phyloP scores from a whole-genome alignment of 2,113 vertebrate species.

The Etia nguti region DNA sequence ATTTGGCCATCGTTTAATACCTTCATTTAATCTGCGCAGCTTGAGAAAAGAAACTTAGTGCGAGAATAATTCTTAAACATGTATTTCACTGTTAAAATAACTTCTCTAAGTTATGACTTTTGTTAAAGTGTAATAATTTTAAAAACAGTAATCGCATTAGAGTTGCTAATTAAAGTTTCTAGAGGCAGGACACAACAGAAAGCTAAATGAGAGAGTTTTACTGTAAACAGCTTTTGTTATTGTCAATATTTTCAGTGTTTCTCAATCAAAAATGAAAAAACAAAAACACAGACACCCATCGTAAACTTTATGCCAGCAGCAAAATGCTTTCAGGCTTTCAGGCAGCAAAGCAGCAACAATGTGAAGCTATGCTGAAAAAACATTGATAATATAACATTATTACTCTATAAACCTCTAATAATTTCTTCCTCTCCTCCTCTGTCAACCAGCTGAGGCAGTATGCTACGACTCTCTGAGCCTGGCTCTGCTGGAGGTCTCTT shows the following conservation, averaged over 20 bases:
- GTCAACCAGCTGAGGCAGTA: neutral
- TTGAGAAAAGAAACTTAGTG: neutral
- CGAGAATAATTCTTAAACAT: neutral
- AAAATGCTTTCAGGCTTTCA: neutral
- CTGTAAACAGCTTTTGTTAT: neutral
- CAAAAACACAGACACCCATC: fast-evolving
- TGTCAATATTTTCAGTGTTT: neutral
- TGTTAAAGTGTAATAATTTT: neutral
- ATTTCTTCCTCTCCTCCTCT: neutral
- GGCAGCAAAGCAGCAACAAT: neutral
- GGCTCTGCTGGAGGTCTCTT: neutral
- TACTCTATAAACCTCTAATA: neutral
- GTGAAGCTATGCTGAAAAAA: neutral
- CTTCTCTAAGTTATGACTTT: neutral
- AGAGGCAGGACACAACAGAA: neutral
- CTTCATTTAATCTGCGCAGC: neutral
- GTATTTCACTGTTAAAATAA: neutral
- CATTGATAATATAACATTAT: neutral
- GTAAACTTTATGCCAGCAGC: fast-evolving
- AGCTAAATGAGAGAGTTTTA: neutral
- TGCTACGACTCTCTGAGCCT: neutral
- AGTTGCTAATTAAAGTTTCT: neutral
- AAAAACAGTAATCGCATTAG: neutral
- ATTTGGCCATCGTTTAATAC: neutral
- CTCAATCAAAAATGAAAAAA: neutral